phyloP scores from a whole-genome alignment of 2,113 vertebrate species.

The Xenopus tropicalis region UCB_Xtro_10.0 CM004448.2:51137001-51137500 shows the following conservation, averaged over 20 bases:
- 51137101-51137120: slow-evolving; percentile 83
- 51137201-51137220: slow-evolving; percentile 88
- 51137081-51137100: slow-evolving; percentile 95
- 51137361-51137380: slow-evolving; percentile 96
- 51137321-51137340: slow-evolving; percentile 83
- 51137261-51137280: slow-evolving; percentile 70
- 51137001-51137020: slow-evolving; percentile 91
- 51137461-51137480: slow-evolving; percentile 91
- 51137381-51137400: slow-evolving; percentile 95
- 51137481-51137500: slow-evolving; percentile 96
- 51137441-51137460: slow-evolving; percentile 98
- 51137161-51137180: slow-evolving; percentile 94
- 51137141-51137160: slow-evolving; percentile 86
- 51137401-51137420: slow-evolving; percentile 91
- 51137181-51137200: slow-evolving; percentile 97
- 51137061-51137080: slow-evolving; percentile 79
- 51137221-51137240: slow-evolving; percentile 76
- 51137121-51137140: slow-evolving; percentile 82
- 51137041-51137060: slow-evolving; percentile 72
- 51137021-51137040: slow-evolving; percentile 93
- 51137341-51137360: slow-evolving; percentile 80
- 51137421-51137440: slow-evolving; percentile 98
- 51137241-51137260: slow-evolving; percentile 71
- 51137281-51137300: slow-evolving; percentile 81
- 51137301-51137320: slow-evolving; percentile 85